Evolutionary conservation across 2,888 invertebrate species (phyloP), one percentile per base, ranked within the genome.

Genomic region (Epsilonema sp.): DNA sequence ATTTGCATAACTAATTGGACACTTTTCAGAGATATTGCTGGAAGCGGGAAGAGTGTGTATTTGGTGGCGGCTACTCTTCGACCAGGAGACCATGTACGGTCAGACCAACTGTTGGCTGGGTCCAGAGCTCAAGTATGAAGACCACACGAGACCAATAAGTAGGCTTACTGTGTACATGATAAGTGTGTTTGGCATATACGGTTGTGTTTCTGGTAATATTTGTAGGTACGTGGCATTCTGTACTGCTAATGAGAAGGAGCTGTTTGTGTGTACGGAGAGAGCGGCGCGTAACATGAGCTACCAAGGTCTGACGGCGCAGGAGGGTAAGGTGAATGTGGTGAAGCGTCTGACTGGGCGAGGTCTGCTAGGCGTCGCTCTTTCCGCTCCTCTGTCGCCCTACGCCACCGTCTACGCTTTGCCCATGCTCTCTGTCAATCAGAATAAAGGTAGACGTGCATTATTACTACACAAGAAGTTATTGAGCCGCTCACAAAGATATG

Each of bases 51-150:
- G 49, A 54, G 59, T 2, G 73, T 87, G n/a, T 84, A 71, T 65
- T 72, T 97, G 51, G 89, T 97, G 13, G 92, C 92, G 20, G 97
- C 92, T 8, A 99, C 97, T 3, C 71, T 99, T n/a, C 75, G 94
- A 49, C 92, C 97, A 1, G 97, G 97, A 97, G 71, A 97, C 97
- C 1, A 94, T 97, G 94, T 99, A 92, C 64, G 97, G 97, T 0
- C 97, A 97, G 71, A 97, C 97, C 0, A 99, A 97, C 65, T 94
- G 92, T 66, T 97, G 94, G 90, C 67, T 97, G 2, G 81, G 82
- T 61, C 97, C 97, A 0, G 89, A 92, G 62, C 82, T 94, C 63
- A 78, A 76, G 54, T 94, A 94, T 25, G 44, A 5, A n/a, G n/a
- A n/a, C n/a, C n/a, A n/a, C n/a, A n/a, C n/a, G n/a, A n/a, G n/a